Evolutionary conservation across 2,797 vertebrate genomes (phyloP), one percentile per base, ranked within the genome.

Genomic region (Graptemys geographica): DNA sequence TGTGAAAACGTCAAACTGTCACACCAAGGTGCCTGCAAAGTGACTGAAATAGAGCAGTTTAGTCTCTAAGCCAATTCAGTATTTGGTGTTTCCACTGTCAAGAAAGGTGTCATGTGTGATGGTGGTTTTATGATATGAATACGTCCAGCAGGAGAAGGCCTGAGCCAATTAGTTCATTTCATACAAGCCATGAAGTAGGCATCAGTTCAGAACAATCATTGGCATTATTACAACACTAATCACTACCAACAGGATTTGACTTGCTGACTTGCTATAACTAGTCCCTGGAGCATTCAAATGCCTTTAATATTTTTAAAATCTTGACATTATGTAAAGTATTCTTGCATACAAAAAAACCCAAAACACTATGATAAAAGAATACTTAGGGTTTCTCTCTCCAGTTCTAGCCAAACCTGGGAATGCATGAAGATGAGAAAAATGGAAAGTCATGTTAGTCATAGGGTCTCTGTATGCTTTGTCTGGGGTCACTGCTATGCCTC

Each of bases 1-100:
- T 96, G 74, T 57, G 53, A 81, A 96, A 92, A 85, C 4, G 59
- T 86, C 51, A n/a, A n/a, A 37, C 87, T 92, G 83, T 92, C 87
- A 86, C 33, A 78, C 83, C 41, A 85, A 82, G 78, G 78, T 86
- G 83, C 79, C 72, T 93, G 37, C 59, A 94, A 88, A 88, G 59
- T 84, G 59, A 86, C 74, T 72, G 84, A 92, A 65, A 87, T 65
- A 92, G 87, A 90, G 90, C 62, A 95, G 69, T 84, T 94, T 81
- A 81, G n/a, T 56, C 57, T 49, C 41, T 93, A 74, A 87, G 52
- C 88, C 57, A 89, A 11, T 90, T 84, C 33, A 89, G 78, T 47
- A 21, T 51, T 37, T 47, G 49, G 12, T 12, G 87, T 91, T 27
- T 25, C 56, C 90, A 49, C 23, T 3, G 0, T 78, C 52, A 69